These are phyloP conservation scores for Metaphire vulgaris DNA, from an alignment of 1,140 invertebrate genomes.

Conservation along the genomic window DNA sequence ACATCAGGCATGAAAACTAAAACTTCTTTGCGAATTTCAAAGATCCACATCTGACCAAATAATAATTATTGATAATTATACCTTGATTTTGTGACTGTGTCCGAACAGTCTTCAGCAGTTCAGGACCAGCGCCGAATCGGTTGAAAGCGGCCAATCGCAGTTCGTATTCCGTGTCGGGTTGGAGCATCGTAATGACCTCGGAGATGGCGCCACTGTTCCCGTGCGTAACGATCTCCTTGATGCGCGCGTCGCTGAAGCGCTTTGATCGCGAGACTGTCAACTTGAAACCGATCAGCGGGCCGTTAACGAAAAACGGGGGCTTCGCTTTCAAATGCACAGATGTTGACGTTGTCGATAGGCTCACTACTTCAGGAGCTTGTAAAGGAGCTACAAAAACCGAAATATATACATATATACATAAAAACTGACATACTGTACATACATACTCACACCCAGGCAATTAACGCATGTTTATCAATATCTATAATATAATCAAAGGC, in stretches of 20 bases:
- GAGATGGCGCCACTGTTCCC: neutral
- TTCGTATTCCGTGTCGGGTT: neutral
- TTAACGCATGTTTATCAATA: no score
- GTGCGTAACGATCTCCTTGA: neutral
- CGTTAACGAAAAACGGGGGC: conserved; percentile 76
- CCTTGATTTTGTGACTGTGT: neutral
- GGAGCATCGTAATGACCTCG: neutral
- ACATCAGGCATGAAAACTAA: no score
- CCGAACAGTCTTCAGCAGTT: neutral
- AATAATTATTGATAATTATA: no score
- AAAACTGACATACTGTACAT: no score
- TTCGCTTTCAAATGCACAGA: conserved; percentile 79
- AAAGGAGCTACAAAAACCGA: conserved; percentile 39
- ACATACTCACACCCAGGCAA: no score
- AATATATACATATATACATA: no score
- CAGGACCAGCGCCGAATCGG: neutral
- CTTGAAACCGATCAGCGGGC: conserved; percentile 73
- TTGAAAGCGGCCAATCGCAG: neutral
- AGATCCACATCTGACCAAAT: no score
- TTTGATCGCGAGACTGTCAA: neutral
- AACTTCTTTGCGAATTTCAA: no score
- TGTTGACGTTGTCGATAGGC: conserved; percentile 70
- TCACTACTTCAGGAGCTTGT: conserved; percentile 57
- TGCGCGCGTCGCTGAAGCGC: neutral
- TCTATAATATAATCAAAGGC: no score